These are phyloP conservation scores for Drosophila repletoides DNA, from an alignment of 1,140 invertebrate genomes.

Conservation along the genomic window DNA sequence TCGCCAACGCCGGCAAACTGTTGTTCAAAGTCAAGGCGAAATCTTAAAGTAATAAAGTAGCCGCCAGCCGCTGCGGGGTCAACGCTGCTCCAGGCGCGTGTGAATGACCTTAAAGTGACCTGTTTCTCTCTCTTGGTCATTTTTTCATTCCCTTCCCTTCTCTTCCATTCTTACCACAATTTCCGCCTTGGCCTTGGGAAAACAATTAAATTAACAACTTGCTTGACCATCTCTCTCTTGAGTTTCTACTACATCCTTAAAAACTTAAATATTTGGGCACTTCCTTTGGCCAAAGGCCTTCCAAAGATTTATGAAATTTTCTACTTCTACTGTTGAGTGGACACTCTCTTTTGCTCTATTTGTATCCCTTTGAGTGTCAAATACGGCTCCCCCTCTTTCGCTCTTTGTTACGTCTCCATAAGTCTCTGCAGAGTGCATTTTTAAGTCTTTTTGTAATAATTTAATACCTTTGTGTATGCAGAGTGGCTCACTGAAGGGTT, in stretches of 20 bases:
- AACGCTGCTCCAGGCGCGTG: constrained; percentile 50
- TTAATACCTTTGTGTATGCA: constrained; percentile 56
- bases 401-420: neutral
- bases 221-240: constrained; percentile 35
- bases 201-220: constrained; percentile 58
- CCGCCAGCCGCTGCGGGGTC: constrained; percentile 52
- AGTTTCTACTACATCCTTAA: constrained; percentile 27
- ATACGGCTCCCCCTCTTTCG: neutral
- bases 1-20: constrained; percentile 49
- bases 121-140: constrained; percentile 40
- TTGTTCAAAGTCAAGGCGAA: constrained; percentile 79
- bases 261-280: neutral
- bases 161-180: neutral
- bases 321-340: constrained; percentile 8
- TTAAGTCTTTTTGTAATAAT: constrained; percentile 59
- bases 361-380: constrained; percentile 44
- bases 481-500: constrained; percentile 31
- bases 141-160: constrained; percentile 12
- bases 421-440: constrained; percentile 9
- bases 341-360: neutral
- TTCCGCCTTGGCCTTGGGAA: constrained; percentile 56
- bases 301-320: constrained; percentile 38
- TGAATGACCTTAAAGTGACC: constrained; percentile 79
- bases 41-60: constrained; percentile 81
- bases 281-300: constrained; percentile 4